Evolutionary conservation across 2,888 invertebrate genomes (phyloP).

Genomic region (Neria commutata): DNA sequence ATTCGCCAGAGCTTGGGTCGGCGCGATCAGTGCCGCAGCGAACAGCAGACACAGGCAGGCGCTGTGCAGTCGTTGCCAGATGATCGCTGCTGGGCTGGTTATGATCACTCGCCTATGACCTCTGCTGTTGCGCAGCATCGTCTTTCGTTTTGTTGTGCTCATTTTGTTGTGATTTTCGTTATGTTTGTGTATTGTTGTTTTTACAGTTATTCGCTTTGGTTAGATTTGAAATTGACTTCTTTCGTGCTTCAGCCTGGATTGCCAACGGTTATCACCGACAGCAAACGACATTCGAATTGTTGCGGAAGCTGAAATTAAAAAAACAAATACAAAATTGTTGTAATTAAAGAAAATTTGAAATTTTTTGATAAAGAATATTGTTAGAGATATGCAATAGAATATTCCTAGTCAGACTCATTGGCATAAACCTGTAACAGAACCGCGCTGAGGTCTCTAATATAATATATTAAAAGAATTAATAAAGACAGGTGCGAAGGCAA

Average conservation of each 20-base stretch:
- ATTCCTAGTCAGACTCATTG: too few species aligned
- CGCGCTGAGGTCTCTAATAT: too few species aligned
- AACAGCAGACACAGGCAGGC: not conserved
- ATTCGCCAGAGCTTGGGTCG: constrained; percentile 66
- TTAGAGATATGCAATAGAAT: too few species aligned
- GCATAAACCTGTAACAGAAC: too few species aligned
- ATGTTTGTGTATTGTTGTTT: constrained; percentile 7
- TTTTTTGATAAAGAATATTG: too few species aligned
- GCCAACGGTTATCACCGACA: constrained; percentile 45
- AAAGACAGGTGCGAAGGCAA: too few species aligned
- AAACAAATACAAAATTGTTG: not conserved
- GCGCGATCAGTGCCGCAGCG: constrained; percentile 21
- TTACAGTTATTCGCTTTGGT: not conserved
- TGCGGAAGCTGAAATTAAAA: not conserved
- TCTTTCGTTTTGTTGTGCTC: not conserved
- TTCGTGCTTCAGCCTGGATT: constrained; percentile 41
- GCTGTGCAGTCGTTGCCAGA: not conserved
- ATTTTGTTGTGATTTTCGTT: not conserved
- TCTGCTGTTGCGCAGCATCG: too few species aligned
- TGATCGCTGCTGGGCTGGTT: too few species aligned
- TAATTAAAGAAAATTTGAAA: not conserved
- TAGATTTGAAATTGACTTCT: not conserved
- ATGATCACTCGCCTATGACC: too few species aligned
- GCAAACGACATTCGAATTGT: constrained; percentile 46
- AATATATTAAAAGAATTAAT: too few species aligned